These are phyloP conservation scores for Tetragonula clypearis DNA, from an alignment of 1,140 invertebrate species.

Conservation along the genomic window DNA sequence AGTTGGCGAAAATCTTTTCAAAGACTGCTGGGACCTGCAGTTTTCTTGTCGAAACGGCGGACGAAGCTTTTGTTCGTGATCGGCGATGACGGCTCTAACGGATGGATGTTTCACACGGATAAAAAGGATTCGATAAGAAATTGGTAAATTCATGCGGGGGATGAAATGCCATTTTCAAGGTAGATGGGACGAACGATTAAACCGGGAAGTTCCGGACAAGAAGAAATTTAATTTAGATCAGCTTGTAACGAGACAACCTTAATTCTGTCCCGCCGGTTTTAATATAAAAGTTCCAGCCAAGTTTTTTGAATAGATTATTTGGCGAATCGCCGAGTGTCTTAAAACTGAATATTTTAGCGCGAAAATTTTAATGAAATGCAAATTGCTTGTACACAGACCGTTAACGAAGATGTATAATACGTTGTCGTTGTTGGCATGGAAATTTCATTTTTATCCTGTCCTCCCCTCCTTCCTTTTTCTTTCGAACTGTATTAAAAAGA, in stretches of 20 bases:
- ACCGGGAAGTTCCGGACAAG: background rate
- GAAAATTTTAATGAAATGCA: constrained; percentile 25
- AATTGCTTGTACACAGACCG: constrained; percentile 25
- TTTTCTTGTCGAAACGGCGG: constrained; percentile 10
- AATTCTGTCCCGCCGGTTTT: constrained; percentile 1
- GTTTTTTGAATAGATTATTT: constrained; percentile 17
- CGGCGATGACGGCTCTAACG: constrained; percentile 44
- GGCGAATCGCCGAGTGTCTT: background rate
- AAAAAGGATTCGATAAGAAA: constrained; percentile 33
- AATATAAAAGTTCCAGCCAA: background rate
- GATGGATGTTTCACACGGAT: constrained; percentile 16
- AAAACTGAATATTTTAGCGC: background rate
- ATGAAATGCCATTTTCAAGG: background rate
- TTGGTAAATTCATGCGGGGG: constrained; percentile 21
- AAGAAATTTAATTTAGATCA: constrained; percentile 35
- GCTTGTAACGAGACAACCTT: constrained; percentile 18
- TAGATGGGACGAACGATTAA: constrained; percentile 24
- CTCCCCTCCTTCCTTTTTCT: background rate
- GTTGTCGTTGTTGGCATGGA: background rate
- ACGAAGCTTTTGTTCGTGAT: constrained; percentile 44
- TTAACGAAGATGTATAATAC: constrained; percentile 12
- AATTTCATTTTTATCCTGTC: background rate
- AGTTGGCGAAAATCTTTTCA: constrained; percentile 59
- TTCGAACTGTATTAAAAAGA: background rate
- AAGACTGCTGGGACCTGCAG: constrained; percentile 21